These are phyloP conservation scores for Zapornia atra DNA, from an alignment of 2,113 vertebrate genomes.

Conservation along the genomic window DNA sequence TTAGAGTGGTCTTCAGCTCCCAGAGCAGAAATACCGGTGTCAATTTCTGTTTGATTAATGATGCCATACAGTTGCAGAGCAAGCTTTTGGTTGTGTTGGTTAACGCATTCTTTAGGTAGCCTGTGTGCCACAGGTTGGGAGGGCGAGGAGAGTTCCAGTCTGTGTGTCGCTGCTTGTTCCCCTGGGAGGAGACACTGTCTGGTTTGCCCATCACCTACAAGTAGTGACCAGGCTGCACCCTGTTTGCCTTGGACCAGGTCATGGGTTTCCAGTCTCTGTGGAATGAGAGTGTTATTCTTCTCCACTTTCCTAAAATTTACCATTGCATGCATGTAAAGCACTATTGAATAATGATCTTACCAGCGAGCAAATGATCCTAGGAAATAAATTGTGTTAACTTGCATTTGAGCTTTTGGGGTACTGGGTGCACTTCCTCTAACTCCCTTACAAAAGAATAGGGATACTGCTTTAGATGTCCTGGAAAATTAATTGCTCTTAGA, in stretches of 20 bases:
- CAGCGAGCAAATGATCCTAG: neutral
- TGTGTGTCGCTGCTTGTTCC: accelerated
- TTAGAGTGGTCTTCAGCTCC: neutral
- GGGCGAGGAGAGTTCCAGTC: neutral
- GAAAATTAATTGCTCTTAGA: constrained; percentile 37
- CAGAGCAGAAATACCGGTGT: neutral
- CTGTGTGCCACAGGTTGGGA: neutral
- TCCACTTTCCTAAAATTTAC: neutral
- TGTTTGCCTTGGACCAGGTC: neutral
- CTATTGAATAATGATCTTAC: neutral
- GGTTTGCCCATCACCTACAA: accelerated
- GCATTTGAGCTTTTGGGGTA: neutral
- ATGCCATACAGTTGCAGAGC: accelerated
- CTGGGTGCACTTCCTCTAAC: neutral
- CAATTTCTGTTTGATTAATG: neutral
- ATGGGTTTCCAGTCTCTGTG: neutral
- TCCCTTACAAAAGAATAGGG: neutral
- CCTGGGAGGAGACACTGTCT: neutral
- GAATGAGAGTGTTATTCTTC: neutral
- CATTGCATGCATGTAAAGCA: accelerated
- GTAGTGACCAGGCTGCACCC: neutral
- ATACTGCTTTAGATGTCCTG: neutral
- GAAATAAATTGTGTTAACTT: neutral
- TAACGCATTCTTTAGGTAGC: neutral
- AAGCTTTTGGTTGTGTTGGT: neutral